Base-by-base conservation (phyloP, 2,113 vertebrate species). In the Rhinopomastus cyanomelas region DNA sequence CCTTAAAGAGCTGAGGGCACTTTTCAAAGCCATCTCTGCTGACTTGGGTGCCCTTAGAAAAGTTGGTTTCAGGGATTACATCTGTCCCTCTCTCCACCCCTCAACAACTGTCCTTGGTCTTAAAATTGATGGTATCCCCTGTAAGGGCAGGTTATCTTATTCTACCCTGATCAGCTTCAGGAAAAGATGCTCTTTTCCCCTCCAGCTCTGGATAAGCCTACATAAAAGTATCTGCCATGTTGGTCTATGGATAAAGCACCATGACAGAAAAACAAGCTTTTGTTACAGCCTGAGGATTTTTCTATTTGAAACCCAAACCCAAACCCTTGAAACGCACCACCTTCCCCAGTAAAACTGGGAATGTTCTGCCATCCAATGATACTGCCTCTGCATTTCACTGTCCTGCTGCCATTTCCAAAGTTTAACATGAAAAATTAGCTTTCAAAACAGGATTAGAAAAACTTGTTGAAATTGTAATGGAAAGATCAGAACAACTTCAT, bases 401-500 rank as follows among this genome's bases (percentile, higher is more conserved):
- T 84, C 87, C 59, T 51, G n/a, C 65, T 85, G 80, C 74, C 79
- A 89, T 94, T 89, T 91, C 69, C 67, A 57, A 57, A 74, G 29
- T 39, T 87, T 81, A 53, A 81, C 85, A 94, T 91, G 68, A 96
- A 94, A 88, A 92, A 88, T 69, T 74, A 71, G 44, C 78, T 69
- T 84, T 92, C 85, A 76, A 75, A 93, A 39, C 42, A 87, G 85
- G 49, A 84, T 93, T 95, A 81, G 62, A 91, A 95, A 87, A 92
- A 88, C 49, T 79, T 74, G 42, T 56, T 90, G 73, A 89, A 92
- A 85, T 49, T 76, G 57, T 81, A 95, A 91, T 84, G 81, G 89
- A 92, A 96, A 91, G 88, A 95, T 95, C 92, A 93, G 86, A 96
- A 83, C 88, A 87, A 87, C 89, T 95, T 89, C 94, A 94, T 91